These are phyloP conservation scores for Nansenia antarctica DNA, from an alignment of 2,113 vertebrate species.

Conservation along the genomic window DNA sequence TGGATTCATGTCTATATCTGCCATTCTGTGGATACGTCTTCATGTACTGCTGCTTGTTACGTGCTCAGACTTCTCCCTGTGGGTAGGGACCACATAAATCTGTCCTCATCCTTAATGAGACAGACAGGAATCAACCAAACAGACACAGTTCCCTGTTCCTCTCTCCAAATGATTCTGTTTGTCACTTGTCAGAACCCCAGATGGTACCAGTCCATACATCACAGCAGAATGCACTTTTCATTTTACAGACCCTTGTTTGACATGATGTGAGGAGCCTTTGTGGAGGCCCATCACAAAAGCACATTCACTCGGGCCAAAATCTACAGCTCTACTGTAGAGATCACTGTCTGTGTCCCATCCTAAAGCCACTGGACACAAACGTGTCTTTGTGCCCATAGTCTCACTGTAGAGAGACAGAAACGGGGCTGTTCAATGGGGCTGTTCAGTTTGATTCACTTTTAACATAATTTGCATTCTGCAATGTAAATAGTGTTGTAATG, in stretches of 20 bases:
- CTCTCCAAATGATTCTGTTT: conserved; percentile 49
- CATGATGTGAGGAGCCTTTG: conserved; percentile 69
- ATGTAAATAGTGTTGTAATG: conserved; percentile 51
- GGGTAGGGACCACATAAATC: conserved; percentile 48
- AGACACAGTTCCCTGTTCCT: conserved; percentile 49
- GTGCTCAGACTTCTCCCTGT: conserved; percentile 31
- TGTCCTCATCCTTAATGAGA: conserved; percentile 38
- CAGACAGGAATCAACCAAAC: conserved; percentile 52
- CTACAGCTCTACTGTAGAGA: not conserved
- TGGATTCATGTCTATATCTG: conserved; percentile 39
- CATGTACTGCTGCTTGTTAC: not conserved
- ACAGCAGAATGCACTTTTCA: conserved; percentile 60
- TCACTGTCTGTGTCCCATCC: conserved; percentile 48
- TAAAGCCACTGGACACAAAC: conserved; percentile 50
- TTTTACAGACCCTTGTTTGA: conserved; percentile 57
- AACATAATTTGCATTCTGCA: conserved; percentile 43
- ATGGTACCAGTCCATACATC: conserved; percentile 65
- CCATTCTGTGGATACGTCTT: conserved; percentile 14
- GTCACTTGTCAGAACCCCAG: conserved; percentile 61
- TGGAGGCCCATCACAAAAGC: conserved; percentile 61
- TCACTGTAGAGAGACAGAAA: conserved; percentile 30
- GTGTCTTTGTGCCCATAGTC: conserved; percentile 54
- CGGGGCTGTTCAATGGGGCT: conserved; percentile 49
- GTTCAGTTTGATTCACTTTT: conserved; percentile 57
- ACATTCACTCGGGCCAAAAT: conserved; percentile 54